Base-by-base conservation (phyloP, 2,888 invertebrate species). In the Stenodera caucasica region DNA sequence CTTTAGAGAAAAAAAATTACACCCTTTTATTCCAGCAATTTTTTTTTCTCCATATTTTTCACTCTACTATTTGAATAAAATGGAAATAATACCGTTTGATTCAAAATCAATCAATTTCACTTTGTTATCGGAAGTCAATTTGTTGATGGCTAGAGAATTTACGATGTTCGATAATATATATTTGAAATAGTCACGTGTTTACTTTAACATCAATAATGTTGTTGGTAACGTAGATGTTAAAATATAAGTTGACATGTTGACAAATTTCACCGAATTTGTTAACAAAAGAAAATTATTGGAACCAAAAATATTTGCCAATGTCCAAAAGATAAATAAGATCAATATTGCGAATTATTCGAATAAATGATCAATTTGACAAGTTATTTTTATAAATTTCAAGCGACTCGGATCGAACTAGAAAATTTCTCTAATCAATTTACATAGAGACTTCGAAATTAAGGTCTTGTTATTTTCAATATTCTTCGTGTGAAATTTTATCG, bases 171-270 rank as follows among this genome's bases (percentile, higher is more conserved):
- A 32, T 51, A 51, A 51, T 51, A 51, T 52, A 15, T 30, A 52
- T 33, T 52, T 29, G 29, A 52, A 52, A 32, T 33, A 33, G 30
- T 32, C 32, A 33, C 52, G 33, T 33, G 52, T 52, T 52, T 30
- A 30, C 29, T 52, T 30, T 33, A 52, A 52, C 52, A 52, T 52
- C 29, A 52, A 52, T 52, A 52, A 52, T 52, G 52, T 52, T 15
- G 29, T 33, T 45, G 45, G 45, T 29, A 52, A 29, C 52, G 29
- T 30, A 52, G 29, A 52, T 18, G 52, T 52, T 52, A 32, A 18
- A 52, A 52, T 52, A 52, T 52, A 52, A 52, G 29, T 33, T 33
- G 52, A 52, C 52, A 52, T 21, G 12, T 52, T 52, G 52, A 52
- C 52, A 52, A 52, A 52, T 52, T 52, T 52, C 18, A 35, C 11